These are phyloP conservation scores for Himalopsyche tibetana DNA, from an alignment of 2,888 invertebrate species.

Conservation along the genomic window DNA sequence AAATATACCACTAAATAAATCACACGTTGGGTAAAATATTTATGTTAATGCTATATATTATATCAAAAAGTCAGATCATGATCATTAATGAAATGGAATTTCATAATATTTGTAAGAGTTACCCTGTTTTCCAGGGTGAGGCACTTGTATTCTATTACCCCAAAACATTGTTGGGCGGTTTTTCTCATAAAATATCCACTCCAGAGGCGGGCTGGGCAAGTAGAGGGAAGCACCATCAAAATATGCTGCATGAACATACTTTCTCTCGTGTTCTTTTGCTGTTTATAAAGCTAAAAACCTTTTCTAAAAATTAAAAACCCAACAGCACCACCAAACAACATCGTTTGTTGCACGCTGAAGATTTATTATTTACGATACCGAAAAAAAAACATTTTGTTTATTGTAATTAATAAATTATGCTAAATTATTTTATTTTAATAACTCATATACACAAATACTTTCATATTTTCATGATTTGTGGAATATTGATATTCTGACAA, in stretches of 20 bases:
- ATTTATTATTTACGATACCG: not conserved
- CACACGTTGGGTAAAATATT: no score
- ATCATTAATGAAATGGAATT: no score
- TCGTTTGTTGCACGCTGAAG: not conserved
- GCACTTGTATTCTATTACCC: slow-evolving; percentile 34
- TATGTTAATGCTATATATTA: no score
- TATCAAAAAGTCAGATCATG: no score
- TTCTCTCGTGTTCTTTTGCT: slow-evolving; percentile 4
- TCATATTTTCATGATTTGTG: no score
- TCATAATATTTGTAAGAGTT: not conserved
- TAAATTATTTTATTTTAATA: not conserved
- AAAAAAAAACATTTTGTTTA: not conserved
- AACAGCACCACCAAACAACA: not conserved
- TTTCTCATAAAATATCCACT: slow-evolving; percentile 34
- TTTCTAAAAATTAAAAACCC: slow-evolving; percentile 7
- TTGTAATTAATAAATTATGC: not conserved
- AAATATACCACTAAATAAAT: no score
- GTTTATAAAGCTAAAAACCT: slow-evolving; percentile 21
- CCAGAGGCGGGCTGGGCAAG: slow-evolving; percentile 5
- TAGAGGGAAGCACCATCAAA: slow-evolving; percentile 19
- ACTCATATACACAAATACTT: no score
- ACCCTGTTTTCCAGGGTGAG: not conserved
- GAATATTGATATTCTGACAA: no score
- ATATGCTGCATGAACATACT: slow-evolving; percentile 19
- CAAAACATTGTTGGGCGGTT: slow-evolving; percentile 34